Percentiles rank a stretch among this genome's conserved stretches.
Evolutionary conservation across 2,888 invertebrate genomes (phyloP).

Genomic region (Tenthredo mesomela): DNA sequence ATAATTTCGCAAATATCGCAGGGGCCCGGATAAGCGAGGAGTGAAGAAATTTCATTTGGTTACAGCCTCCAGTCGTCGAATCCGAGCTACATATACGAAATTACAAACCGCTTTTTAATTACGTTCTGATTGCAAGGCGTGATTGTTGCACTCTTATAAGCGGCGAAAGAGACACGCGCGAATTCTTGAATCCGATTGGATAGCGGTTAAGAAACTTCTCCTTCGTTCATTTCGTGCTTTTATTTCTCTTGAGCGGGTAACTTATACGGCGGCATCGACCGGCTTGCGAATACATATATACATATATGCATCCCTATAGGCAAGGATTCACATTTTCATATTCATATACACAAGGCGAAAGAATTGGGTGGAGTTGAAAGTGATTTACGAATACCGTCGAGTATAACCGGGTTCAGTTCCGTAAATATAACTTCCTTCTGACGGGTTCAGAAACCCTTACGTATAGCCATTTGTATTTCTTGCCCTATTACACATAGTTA

Average conservation of each 20-base stretch:
- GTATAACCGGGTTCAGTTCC: neutral
- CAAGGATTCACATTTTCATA: slow-evolving; percentile 15
- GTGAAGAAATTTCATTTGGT: neutral
- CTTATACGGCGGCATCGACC: slow-evolving; percentile 22
- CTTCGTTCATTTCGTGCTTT: slow-evolving; percentile 30
- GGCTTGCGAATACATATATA: neutral
- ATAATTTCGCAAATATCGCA: slow-evolving; percentile 19
- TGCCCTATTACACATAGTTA: neutral
- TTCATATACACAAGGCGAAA: slow-evolving; percentile 29
- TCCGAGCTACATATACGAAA: neutral
- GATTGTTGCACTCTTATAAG: slow-evolving; percentile 39
- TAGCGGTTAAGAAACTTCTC: slow-evolving; percentile 11
- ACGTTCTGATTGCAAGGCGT: slow-evolving; percentile 44
- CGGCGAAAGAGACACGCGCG: slow-evolving; percentile 38
- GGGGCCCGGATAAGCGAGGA: neutral
- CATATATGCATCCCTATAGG: neutral
- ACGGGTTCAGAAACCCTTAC: neutral
- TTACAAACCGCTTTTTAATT: slow-evolving; percentile 46
- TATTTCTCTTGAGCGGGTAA: slow-evolving; percentile 6
- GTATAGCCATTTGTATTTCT: neutral
- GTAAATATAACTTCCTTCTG: slow-evolving; percentile 30
- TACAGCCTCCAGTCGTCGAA: neutral
- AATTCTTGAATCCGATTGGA: slow-evolving; percentile 37
- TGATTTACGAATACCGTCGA: slow-evolving; percentile 39
- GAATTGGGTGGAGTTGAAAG: slow-evolving; percentile 41